Evolutionary conservation across 1,140 invertebrate species (phyloP).

Genomic region (Armadillidium nasatum): DNA sequence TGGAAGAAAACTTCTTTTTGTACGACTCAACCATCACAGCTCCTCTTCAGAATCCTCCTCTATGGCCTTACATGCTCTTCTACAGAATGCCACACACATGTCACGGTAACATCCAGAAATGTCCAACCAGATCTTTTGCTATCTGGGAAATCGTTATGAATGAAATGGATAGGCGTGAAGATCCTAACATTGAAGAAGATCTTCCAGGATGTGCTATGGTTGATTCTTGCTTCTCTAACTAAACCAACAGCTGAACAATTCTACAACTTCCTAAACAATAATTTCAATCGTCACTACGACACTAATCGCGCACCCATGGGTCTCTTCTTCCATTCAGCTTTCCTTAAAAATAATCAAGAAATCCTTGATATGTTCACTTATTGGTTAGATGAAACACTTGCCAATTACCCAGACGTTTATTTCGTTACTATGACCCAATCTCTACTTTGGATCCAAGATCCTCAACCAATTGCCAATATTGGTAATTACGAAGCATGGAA

Average conservation of each 20-base stretch:
- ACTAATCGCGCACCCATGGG: conserved; percentile 88
- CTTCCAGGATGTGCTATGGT: conserved; percentile 93
- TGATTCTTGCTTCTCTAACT: conserved; percentile 83
- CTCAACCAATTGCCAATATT: conserved; percentile 71
- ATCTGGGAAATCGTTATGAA: conserved; percentile 99
- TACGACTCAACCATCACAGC: conserved; percentile 94
- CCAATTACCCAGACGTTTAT: conserved; percentile 85
- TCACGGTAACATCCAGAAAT: conserved; percentile 87
- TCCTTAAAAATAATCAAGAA: conserved; percentile 91
- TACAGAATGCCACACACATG: conserved; percentile 93
- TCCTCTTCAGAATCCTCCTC: conserved; percentile 80
- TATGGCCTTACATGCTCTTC: conserved; percentile 97
- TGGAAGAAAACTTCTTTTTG: conserved; percentile 92
- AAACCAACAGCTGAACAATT: conserved; percentile 89
- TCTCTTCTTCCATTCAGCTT: conserved; percentile 92
- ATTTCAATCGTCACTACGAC: conserved; percentile 90
- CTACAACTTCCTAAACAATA: conserved; percentile 92
- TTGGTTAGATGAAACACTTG: conserved; percentile 87
- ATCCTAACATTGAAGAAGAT: conserved; percentile 84
- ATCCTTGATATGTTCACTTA: conserved; percentile 87
- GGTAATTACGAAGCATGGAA: conserved; percentile 91
- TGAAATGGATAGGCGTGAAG: conserved; percentile 84
- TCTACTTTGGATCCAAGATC: conserved; percentile 94
- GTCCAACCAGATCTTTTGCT: conserved; percentile 80
- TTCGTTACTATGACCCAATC: conserved; percentile 97